A percentile compares a stretch with the other conserved stretches of the same genome.
Conservation (phyloP, 1,140 invertebrate species). For the Heliconius congener region DNA sequence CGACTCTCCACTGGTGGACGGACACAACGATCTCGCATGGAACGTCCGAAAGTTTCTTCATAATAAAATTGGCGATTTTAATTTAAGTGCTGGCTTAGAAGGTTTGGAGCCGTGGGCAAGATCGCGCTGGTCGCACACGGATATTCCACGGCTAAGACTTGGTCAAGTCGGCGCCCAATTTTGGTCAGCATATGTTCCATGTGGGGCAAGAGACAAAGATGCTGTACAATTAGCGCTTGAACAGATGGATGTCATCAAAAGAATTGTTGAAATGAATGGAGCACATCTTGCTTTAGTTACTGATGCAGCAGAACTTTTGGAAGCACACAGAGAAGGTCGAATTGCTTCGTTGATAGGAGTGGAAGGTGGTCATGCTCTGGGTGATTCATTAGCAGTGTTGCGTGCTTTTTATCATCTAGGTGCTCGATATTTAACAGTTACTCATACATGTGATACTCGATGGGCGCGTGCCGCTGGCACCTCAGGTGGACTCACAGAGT, state of each 20-base stretch:
- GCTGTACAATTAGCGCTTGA: conserved; percentile 93
- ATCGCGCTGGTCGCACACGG: conserved; percentile 93
- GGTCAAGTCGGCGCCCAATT: conserved; percentile 92
- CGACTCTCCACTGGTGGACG: conserved; percentile 85
- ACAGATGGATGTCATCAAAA: conserved; percentile 94
- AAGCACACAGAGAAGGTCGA: conserved; percentile 88
- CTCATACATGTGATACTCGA: conserved; percentile 90
- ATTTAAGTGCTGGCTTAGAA: conserved; percentile 89
- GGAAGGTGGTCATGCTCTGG: conserved; percentile 93
- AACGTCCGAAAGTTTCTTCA: conserved; percentile 91
- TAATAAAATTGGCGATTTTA: conserved; percentile 90
- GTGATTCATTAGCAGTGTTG: conserved; percentile 90
- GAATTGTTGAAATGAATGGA: conserved; percentile 89
- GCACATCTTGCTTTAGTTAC: conserved; percentile 87
- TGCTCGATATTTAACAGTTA: conserved; percentile 90
- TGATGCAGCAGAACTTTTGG: conserved; percentile 87
- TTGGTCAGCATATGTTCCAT: conserved; percentile 92
- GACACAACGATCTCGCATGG: conserved; percentile 94
- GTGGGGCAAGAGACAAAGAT: conserved; percentile 90
- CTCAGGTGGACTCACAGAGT: conserved; percentile 83
- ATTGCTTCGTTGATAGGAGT: conserved; percentile 93
- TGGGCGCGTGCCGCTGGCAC: conserved; percentile 84
- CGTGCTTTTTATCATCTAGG: conserved; percentile 92
- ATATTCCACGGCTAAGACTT: conserved; percentile 90
- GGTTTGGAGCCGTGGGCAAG: conserved; percentile 89